These are phyloP conservation scores for Zosterops lateralis DNA, from an alignment of 2,113 vertebrate genomes.

Conservation along the genomic window DNA sequence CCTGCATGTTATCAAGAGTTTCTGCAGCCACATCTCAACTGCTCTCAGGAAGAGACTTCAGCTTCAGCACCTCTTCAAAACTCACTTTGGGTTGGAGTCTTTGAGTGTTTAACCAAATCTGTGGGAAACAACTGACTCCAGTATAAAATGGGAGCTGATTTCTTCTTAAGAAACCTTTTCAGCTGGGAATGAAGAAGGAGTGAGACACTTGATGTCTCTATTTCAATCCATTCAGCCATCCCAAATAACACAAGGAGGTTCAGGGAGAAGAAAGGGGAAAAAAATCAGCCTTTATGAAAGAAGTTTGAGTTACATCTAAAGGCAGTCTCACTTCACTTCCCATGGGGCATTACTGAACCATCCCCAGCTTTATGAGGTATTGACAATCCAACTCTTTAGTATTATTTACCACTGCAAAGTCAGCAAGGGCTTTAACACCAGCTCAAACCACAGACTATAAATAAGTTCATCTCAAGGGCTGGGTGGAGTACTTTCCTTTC, in stretches of 20 bases:
- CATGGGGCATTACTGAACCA: not conserved
- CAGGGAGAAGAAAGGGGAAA: not conserved
- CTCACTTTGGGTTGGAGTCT: not conserved
- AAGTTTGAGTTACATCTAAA: not conserved
- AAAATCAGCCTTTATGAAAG: not conserved
- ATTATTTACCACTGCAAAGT: slow-evolving; percentile 56
- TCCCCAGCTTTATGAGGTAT: not conserved
- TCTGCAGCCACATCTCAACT: not conserved
- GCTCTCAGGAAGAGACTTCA: not conserved
- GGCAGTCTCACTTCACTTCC: not conserved
- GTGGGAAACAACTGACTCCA: not conserved
- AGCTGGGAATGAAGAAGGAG: not conserved
- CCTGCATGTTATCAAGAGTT: not conserved
- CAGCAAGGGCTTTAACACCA: slow-evolving; percentile 21
- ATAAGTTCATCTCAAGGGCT: slow-evolving; percentile 4
- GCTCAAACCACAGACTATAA: slow-evolving; percentile 29
- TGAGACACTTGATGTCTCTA: not conserved
- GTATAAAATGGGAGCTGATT: not conserved
- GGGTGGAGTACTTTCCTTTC: not conserved
- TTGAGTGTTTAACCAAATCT: not conserved
- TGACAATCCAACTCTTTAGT: not conserved
- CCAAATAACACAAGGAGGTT: not conserved
- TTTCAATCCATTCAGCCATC: not conserved
- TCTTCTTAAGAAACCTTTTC: not conserved
- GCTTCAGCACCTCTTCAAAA: not conserved